Base-by-base conservation (phyloP, 2,113 vertebrate species). In the Chloropsis hardwickii region DNA sequence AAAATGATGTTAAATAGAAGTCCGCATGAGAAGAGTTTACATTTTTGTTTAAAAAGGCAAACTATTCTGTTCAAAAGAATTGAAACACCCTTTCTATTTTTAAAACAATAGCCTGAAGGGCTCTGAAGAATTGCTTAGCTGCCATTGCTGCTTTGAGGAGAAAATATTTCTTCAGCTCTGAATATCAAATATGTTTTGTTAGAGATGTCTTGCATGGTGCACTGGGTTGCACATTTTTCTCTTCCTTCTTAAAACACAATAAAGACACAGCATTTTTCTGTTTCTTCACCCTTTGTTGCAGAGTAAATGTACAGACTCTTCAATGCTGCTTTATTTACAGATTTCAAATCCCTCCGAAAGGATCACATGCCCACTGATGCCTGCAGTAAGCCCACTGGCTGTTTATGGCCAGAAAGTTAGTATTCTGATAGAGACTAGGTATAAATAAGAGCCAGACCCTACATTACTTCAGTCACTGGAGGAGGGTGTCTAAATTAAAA, bases 361-460 rank as follows among this genome's bases (percentile, higher is more conserved):
- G 39, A 91, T 92, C 81, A 76, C 74, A 65, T 85, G 42, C 51
- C 19, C 27, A 94, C 44, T 69, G 74, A 92, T 95, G 74, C 70
- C 50, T 91, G 66, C 58, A 85, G 45, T 65, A 91, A 94, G 29
- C 57, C 45, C 54, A 76, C 62, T 77, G 50, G 45, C 57, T 94
- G 69, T 77, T 95, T 90, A 94, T 70, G 28, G 23, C 70, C 78
- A 87, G 42, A 87, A 87, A 93, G 78, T 92, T 84, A 64, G 48
- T 33, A 50, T 72, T 92, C 91, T 35, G 72, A 88, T 76, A 91
- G 67, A 92, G n/a, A 88, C 86, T 58, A 77, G n/a, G 21, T 56
- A 83, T 81, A 95, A 94, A 95, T 88, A 80, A 94, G 87, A 92
- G 87, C 81, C 94, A 95, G 91, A 92, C 29, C 23, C 57, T 79